phyloP scores from a whole-genome alignment of 2,888 invertebrate genomes.

The Calameuta idolon region DNA sequence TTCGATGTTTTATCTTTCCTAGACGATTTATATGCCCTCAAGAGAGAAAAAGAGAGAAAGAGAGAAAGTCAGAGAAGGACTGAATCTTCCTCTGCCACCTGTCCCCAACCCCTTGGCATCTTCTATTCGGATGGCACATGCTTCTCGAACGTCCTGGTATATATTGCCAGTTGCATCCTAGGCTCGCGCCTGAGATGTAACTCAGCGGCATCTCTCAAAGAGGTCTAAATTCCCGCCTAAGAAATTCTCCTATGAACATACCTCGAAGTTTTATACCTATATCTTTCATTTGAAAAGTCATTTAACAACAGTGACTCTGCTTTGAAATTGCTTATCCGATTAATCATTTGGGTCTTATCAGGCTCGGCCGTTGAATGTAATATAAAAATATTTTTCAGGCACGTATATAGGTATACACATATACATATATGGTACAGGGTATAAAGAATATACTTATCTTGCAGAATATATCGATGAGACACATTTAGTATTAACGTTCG shows the following conservation, averaged over 20 bases:
- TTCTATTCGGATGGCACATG: background rate
- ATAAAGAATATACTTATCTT: background rate
- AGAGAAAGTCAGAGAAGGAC: background rate
- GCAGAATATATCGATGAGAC: background rate
- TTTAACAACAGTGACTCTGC: background rate
- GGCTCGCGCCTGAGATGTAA: background rate
- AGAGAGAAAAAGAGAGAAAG: background rate
- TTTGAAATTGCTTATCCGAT: background rate
- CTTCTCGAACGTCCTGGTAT: background rate
- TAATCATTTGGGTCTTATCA: background rate
- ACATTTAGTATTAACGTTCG: background rate
- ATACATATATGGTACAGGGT: background rate
- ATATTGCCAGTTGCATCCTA: background rate
- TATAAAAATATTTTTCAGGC: background rate
- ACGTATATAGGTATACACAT: background rate
- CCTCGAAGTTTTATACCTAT: background rate
- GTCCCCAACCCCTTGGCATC: background rate
- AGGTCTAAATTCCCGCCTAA: background rate
- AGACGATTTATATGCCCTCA: conserved; percentile 37
- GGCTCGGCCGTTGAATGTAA: background rate
- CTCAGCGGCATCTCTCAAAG: background rate
- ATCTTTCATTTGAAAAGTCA: no score
- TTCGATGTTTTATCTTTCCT: conserved; percentile 33
- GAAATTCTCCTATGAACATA: background rate
- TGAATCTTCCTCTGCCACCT: background rate